Percentiles rank a stretch among this genome's conserved stretches.
These are phyloP conservation scores for Ichneumoninae sp. DNA, from an alignment of 2,888 invertebrate genomes.

Conservation along the genomic window DNA sequence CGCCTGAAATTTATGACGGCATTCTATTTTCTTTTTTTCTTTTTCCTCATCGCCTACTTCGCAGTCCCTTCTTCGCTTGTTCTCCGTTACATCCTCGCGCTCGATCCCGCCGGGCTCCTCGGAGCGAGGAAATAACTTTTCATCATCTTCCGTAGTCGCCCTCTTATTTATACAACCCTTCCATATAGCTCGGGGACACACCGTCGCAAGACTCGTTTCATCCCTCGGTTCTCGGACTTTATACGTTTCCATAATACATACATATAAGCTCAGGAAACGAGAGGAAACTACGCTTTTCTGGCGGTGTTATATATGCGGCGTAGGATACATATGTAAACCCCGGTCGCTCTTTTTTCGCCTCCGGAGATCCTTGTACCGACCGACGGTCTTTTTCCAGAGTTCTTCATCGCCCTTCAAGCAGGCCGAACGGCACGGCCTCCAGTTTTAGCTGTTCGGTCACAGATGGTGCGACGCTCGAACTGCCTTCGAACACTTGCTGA, in stretches of 20 bases:
- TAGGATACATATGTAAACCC: background rate
- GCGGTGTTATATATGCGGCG: constrained; percentile 1
- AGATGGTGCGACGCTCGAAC: constrained; percentile 77
- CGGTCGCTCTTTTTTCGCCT: constrained; percentile 28
- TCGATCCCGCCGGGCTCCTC: constrained; percentile 1
- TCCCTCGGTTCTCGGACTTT: constrained; percentile 59
- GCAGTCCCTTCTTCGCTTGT: constrained; percentile 26
- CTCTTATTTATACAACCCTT: constrained; percentile 72
- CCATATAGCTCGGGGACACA: constrained; percentile 23
- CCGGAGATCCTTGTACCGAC: constrained; percentile 64
- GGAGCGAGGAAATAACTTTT: constrained; percentile 75
- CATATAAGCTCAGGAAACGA: constrained; percentile 35
- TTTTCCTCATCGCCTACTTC: constrained; percentile 13
- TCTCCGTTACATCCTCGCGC: constrained; percentile 13
- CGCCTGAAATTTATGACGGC: constrained; percentile 74
- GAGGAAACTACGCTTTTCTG: constrained; percentile 19
- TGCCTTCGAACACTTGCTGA: constrained; percentile 22
- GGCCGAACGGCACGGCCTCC: constrained; percentile 59
- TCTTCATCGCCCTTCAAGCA: constrained; percentile 62
- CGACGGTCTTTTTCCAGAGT: constrained; percentile 57
- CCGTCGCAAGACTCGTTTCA: constrained; percentile 28
- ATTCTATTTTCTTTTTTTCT: constrained; percentile 68
- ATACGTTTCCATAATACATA: constrained; percentile 69
- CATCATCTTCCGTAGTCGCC: constrained; percentile 71
- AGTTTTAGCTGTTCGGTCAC: constrained; percentile 70